phyloP scores from a whole-genome alignment of 2,797 vertebrate genomes.

The Nyctibius grandis region DNA sequence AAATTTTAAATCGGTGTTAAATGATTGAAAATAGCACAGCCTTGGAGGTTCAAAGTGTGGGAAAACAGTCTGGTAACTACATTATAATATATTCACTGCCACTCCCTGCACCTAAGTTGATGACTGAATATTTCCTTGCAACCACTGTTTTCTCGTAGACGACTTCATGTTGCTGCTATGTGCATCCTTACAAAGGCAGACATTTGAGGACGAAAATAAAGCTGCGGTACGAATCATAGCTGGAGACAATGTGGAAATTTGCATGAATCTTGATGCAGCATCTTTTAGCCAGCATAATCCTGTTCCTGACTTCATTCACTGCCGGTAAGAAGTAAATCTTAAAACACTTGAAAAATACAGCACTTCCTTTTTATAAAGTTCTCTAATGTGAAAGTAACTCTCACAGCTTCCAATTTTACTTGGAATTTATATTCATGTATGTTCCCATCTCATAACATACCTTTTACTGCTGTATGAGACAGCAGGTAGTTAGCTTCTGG shows the following conservation, averaged over 20 bases:
- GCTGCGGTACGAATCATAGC: constrained; percentile 93
- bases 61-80: neutral
- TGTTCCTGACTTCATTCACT: constrained; percentile 96
- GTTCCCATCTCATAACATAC: neutral
- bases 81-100: neutral
- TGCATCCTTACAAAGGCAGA: constrained; percentile 91
- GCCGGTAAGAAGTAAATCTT: constrained; percentile 80
- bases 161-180: constrained; percentile 96
- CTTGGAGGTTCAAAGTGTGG: neutral
- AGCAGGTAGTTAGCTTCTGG: neutral
- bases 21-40: neutral
- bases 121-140: neutral
- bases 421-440: neutral
- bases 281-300: constrained; percentile 97
- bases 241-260: constrained; percentile 98
- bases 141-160: constrained; percentile 72
- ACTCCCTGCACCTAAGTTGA: neutral
- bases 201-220: constrained; percentile 97
- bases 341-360: neutral
- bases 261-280: constrained; percentile 93
- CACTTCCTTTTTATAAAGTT: neutral
- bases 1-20: neutral
- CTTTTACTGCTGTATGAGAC: neutral
- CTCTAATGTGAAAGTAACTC: neutral
- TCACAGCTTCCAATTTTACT: neutral